phyloP scores from a whole-genome alignment of 2,888 invertebrate species.

The Acrobasis repandana region DNA sequence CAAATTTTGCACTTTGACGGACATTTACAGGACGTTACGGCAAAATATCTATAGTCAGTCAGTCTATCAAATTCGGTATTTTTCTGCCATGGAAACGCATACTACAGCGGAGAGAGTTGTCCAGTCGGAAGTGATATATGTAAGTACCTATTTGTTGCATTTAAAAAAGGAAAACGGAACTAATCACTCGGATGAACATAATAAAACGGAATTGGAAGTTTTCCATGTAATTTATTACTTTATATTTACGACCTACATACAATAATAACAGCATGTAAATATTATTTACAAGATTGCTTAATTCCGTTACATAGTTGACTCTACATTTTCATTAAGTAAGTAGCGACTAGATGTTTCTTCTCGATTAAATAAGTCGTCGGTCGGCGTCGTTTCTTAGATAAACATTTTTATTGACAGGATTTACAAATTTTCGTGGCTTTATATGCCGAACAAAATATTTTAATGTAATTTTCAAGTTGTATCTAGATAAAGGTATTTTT shows the following conservation, averaged over 20 bases:
- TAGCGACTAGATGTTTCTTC: constrained; percentile 21
- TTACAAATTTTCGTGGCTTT: neutral
- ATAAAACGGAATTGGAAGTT: neutral
- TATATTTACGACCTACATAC: constrained; percentile 24
- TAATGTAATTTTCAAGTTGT: too few species aligned
- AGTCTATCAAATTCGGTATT: too few species aligned
- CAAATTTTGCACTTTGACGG: too few species aligned
- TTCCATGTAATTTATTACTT: constrained; percentile 29
- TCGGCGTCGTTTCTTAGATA: neutral
- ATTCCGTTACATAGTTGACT: neutral
- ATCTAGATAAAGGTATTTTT: too few species aligned
- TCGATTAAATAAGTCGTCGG: neutral
- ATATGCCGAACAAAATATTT: neutral
- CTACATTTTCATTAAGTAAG: constrained; percentile 17
- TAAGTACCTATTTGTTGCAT: too few species aligned
- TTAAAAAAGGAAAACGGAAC: too few species aligned
- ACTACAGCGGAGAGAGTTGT: too few species aligned
- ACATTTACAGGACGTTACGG: too few species aligned
- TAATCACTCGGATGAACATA: too few species aligned
- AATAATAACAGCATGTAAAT: constrained; percentile 21
- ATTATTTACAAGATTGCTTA: constrained; percentile 7
- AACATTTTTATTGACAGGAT: neutral
- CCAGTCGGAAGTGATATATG: too few species aligned
- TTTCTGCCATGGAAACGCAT: too few species aligned
- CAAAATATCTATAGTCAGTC: too few species aligned